These are phyloP conservation scores for Zootermopsis nevadensis DNA, from an alignment of 2,888 invertebrate species.

Conservation along the genomic window DNA sequence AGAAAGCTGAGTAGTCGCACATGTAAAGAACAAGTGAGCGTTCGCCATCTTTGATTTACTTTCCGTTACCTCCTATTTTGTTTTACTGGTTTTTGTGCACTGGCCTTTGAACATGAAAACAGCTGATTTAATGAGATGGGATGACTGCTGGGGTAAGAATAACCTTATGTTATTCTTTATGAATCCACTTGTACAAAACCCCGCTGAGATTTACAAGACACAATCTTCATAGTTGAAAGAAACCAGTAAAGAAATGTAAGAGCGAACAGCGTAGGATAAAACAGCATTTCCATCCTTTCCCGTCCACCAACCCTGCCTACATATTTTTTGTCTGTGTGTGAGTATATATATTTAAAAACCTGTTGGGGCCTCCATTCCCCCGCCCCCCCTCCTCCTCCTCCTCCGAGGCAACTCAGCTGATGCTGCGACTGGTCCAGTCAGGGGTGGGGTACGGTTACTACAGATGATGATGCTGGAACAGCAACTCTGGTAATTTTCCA, in stretches of 20 bases:
- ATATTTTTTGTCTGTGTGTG: slow-evolving; percentile 28
- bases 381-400: neutral
- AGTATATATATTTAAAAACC: slow-evolving; percentile 22
- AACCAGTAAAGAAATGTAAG: neutral
- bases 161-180: slow-evolving; percentile 8
- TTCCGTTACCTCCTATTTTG: no score
- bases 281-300: neutral
- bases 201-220: neutral
- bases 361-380: neutral
- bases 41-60: no score
- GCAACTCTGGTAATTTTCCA: slow-evolving; percentile 18
- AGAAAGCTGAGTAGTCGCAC: no score
- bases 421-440: neutral
- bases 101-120: neutral
- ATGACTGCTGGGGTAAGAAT: neutral
- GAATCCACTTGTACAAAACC: slow-evolving; percentile 20
- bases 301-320: neutral
- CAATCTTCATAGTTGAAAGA: neutral
- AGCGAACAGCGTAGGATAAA: neutral
- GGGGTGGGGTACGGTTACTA: slow-evolving; percentile 13
- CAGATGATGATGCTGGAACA: neutral
- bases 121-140: slow-evolving; percentile 9
- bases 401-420: slow-evolving; percentile 1
- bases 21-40: no score
- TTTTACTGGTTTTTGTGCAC: no score